phyloP scores from a whole-genome alignment of 2,113 vertebrate genomes.

The Aleadryas rufinucha region DNA sequence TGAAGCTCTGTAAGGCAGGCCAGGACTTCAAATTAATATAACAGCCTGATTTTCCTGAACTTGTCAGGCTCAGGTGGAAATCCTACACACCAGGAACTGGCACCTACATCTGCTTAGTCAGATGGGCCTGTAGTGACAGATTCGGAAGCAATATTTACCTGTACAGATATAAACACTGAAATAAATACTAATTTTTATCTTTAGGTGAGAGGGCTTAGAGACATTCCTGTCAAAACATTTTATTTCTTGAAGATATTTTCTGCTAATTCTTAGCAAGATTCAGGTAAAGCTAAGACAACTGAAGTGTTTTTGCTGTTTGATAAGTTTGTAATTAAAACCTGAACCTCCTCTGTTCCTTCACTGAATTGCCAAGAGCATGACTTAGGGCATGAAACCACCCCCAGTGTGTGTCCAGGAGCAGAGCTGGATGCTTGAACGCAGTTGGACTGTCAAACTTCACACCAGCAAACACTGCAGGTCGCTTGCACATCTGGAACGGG shows the following conservation, averaged over 20 bases:
- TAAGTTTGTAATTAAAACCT: neutral
- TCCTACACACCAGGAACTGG: neutral
- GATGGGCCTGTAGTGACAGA: neutral
- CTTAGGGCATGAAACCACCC: fast-evolving
- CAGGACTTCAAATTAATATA: neutral
- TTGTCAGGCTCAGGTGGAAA: neutral
- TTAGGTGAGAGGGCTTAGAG: neutral
- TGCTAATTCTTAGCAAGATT: neutral
- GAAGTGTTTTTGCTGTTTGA: neutral
- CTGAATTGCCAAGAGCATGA: neutral
- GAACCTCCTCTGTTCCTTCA: neutral
- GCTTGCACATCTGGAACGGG: fast-evolving
- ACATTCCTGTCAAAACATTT: neutral
- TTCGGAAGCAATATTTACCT: neutral
- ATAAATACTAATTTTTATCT: neutral
- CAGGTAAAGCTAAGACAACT: neutral
- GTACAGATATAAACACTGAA: neutral
- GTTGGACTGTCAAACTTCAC: neutral
- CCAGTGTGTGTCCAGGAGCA: fast-evolving
- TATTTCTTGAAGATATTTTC: neutral
- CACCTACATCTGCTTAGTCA: neutral
- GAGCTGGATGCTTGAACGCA: fast-evolving
- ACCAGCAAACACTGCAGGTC: fast-evolving
- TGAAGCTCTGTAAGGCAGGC: neutral
- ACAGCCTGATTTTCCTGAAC: neutral